Base-by-base conservation (phyloP, 1,140 invertebrate genomes). In the Lepidurus arcticus region DNA sequence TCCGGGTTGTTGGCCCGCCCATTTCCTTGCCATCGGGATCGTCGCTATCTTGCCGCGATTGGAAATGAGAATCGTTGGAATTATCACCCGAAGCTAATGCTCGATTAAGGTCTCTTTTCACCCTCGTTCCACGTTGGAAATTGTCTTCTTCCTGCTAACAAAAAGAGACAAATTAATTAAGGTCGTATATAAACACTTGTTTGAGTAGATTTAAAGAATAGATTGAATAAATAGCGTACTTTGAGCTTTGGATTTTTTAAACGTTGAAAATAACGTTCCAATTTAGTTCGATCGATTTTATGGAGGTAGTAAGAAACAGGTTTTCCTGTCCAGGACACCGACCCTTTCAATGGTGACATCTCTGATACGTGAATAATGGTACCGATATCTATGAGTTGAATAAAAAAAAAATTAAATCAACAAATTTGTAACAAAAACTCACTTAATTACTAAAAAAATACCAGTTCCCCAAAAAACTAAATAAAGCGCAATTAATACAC, bases 341-440 rank as follows among this genome's bases (percentile, higher is more conserved):
- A 97, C 81, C 96, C 96, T 83, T 92, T 92, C 76, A 98, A 85
- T 8, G 97, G 96, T 79, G 94, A 92, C 90, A 98, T 93, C 86
- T 98, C 95, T 74, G 93, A 94, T 9, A 99, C 96, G 84, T 98
- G 94, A 94, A 99, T 98, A 83, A 99, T 99, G 65, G 96, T 97
- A 78, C 96, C 97, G 84, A 98, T 98, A 88, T 99, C 97, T 90
- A 89, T 87, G 81, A 82, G 83, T 11, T 13, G 53, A 42, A 26
- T 16, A 76, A 34, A n/a, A n/a, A n/a, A n/a, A n/a, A n/a, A n/a
- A n/a, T 34, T 34, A 34, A 34, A 34, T 34, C 34, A 34, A 34
- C 34, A 34, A 34, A 3, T 34, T 26, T 42, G 47, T 44, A n/a
- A 45, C 0, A 44, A 76, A 47, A 26, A 43, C 7, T 21, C 1